Evolutionary conservation across 2,113 vertebrate species (phyloP).

Genomic region (Tor tambroides): DNA sequence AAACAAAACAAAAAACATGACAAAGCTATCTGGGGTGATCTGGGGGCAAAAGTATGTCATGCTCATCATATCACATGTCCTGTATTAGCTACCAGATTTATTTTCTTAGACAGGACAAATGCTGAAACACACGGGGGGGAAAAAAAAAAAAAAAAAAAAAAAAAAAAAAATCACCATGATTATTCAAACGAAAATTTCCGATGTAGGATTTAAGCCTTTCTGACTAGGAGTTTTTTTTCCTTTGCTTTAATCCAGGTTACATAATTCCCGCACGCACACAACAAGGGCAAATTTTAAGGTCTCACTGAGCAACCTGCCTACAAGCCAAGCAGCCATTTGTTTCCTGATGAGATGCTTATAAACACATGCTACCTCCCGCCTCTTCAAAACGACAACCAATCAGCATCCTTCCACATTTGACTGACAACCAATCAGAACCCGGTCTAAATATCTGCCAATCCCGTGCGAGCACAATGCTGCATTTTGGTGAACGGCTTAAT

Average conservation of each 20-base stretch:
- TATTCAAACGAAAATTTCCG: constrained; percentile 54
- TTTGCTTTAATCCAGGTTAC: neutral
- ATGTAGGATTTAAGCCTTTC: constrained; percentile 52
- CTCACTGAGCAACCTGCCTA: constrained; percentile 6
- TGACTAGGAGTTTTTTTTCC: neutral
- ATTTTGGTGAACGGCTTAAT: neutral
- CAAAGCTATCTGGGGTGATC: neutral
- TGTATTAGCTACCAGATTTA: constrained; percentile 24
- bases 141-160: neutral
- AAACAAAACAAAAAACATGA: neutral
- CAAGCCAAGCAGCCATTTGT: constrained; percentile 18
- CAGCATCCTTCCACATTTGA: neutral
- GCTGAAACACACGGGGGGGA: neutral
- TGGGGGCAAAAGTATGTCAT: neutral
- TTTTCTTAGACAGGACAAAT: constrained; percentile 19
- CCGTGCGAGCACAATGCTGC: neutral
- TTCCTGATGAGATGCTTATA: constrained; percentile 33
- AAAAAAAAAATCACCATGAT: constrained; percentile 54
- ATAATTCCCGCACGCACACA: constrained; percentile 28
- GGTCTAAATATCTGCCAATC: constrained; percentile 15
- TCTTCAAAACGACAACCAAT: neutral
- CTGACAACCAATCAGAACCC: constrained; percentile 1
- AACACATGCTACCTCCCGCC: neutral
- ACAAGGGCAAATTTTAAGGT: neutral
- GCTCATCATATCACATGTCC: constrained; percentile 30